Evolutionary conservation across 2,888 invertebrate genomes (phyloP).

Genomic region (Xiphydria camelus): DNA sequence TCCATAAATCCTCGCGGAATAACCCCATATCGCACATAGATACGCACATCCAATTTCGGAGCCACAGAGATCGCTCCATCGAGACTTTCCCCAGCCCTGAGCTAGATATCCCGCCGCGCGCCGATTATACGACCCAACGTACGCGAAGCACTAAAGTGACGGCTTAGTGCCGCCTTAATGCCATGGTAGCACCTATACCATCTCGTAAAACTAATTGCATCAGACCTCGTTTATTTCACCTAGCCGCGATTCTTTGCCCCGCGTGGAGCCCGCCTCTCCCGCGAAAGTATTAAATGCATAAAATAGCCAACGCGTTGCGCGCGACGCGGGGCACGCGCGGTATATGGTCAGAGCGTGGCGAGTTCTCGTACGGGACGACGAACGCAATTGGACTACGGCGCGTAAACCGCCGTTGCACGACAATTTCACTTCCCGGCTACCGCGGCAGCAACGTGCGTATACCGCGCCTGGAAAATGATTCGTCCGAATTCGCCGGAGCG

Average conservation of each 20-base stretch:
- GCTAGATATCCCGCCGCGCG: slow-evolving; percentile 34
- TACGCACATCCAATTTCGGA: no score
- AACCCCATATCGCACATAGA: no score
- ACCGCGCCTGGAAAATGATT: background rate
- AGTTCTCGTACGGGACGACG: background rate
- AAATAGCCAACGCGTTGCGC: slow-evolving; percentile 10
- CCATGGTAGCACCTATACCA: slow-evolving; percentile 37
- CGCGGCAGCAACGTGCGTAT: background rate
- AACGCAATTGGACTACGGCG: slow-evolving; percentile 33
- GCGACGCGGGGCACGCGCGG: slow-evolving; percentile 23
- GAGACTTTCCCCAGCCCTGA: slow-evolving; percentile 49
- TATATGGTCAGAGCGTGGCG: slow-evolving; percentile 9
- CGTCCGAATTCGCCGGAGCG: no score
- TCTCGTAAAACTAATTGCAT: slow-evolving; percentile 53
- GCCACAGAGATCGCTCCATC: slow-evolving; percentile 21
- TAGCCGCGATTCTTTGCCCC: slow-evolving; percentile 21
- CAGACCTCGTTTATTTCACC: slow-evolving; percentile 46
- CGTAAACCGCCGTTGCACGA: slow-evolving; percentile 25
- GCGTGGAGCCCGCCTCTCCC: slow-evolving; percentile 20
- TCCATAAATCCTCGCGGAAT: no score
- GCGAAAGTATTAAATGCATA: background rate
- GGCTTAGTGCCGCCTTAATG: slow-evolving; percentile 45
- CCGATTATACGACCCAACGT: slow-evolving; percentile 2
- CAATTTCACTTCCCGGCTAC: slow-evolving; percentile 3
- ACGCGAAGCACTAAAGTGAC: slow-evolving; percentile 36